Conservation (phyloP, 2,797 vertebrate species). For the Cirrhinus molitorella region DNA sequence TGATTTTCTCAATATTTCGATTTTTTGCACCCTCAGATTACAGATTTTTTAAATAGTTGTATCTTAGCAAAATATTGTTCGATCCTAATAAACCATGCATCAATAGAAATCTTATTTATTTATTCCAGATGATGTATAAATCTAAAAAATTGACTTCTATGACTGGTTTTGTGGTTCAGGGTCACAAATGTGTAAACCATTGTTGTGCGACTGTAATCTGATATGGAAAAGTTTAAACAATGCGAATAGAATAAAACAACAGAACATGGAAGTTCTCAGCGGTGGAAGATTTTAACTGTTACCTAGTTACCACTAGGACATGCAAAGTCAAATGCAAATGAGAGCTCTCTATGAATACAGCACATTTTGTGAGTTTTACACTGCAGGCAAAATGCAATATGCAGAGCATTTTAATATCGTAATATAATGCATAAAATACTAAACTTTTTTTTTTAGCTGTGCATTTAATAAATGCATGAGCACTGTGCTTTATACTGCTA, state of each 20-base stretch:
- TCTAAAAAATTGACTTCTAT: too few species aligned
- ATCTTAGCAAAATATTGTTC: too few species aligned
- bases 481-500: neutral
- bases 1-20: too few species aligned
- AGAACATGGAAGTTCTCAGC: conserved; percentile 1
- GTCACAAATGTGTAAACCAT: neutral
- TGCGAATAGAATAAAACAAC: neutral
- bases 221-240: neutral
- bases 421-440: neutral
- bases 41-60: too few species aligned
- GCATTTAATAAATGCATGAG: neutral
- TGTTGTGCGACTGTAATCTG: conserved; percentile 1
- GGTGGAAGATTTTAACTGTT: conserved; percentile 15
- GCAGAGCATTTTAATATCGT: neutral
- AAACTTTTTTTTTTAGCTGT: neutral
- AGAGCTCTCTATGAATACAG: neutral
- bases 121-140: too few species aligned
- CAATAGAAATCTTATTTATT: too few species aligned
- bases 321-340: conserved; percentile 43
- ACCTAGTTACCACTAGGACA: conserved; percentile 10
- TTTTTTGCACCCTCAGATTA: too few species aligned
- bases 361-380: neutral
- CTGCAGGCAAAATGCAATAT: neutral
- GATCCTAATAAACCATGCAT: too few species aligned
- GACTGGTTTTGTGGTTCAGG: too few species aligned